phyloP scores from a whole-genome alignment of 1,140 invertebrate species.

The Aricia agestis region DNA sequence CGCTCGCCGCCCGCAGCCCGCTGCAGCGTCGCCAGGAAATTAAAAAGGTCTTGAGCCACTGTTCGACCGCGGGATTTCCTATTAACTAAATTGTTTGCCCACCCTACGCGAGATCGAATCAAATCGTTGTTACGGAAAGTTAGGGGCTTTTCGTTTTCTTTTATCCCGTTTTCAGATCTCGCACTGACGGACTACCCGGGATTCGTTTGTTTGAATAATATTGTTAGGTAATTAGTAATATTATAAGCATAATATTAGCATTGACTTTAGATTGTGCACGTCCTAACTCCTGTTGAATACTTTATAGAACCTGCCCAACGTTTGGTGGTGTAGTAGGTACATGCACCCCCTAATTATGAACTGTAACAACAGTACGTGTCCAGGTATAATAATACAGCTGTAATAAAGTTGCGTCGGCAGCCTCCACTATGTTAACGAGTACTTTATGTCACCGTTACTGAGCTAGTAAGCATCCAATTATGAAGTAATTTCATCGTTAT shows the following conservation, averaged over 20 bases:
- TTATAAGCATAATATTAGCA: too few species aligned
- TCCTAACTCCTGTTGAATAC: not conserved
- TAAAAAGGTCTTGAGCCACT: conserved; percentile 65
- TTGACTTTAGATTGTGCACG: too few species aligned
- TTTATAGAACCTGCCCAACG: not conserved
- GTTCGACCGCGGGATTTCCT: conserved; percentile 33
- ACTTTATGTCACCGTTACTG: not conserved
- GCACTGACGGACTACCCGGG: not conserved
- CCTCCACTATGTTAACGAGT: not conserved
- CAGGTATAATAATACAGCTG: not conserved
- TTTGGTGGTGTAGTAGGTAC: not conserved
- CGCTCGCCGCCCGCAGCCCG: conserved; percentile 35
- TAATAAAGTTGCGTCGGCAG: not conserved
- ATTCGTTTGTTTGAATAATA: too few species aligned
- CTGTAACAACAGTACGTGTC: not conserved
- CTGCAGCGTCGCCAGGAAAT: conserved; percentile 52
- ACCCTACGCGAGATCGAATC: conserved; percentile 18
- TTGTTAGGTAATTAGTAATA: too few species aligned
- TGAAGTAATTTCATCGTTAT: not conserved
- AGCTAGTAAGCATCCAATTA: not conserved
- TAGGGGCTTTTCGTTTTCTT: not conserved
- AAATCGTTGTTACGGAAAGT: not conserved
- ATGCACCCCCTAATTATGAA: not conserved
- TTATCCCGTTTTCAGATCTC: not conserved
- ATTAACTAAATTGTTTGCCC: conserved; percentile 28